Evolutionary conservation across 1,140 invertebrate species (phyloP), one percentile per base, ranked within the genome.

Genomic region (Ctenoplectra terminalis): DNA sequence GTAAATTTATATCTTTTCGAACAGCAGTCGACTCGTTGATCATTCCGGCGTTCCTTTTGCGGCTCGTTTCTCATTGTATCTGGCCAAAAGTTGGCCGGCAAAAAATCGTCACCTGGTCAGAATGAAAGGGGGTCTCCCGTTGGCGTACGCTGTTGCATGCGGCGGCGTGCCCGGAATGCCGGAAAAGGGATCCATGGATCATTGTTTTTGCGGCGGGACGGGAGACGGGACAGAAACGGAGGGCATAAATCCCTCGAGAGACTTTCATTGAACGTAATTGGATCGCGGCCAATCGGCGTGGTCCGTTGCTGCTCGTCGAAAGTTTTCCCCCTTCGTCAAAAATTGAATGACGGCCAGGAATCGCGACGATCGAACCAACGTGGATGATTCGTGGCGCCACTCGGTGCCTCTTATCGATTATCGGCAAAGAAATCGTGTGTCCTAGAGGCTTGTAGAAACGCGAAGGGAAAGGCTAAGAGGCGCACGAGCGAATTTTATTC

Each of bases 201-300:
- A 84, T 83, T 69, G 84, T 87, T 87, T 89, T 86, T 81, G 80
- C 71, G 58, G 23, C 26, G 34, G 54, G 52, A 73, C 29, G 76
- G 48, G 72, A 81, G 74, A 78, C 54, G 79, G 60, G 72, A 60
- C 71, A 64, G 60, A 72, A 78, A 60, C 72, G 61, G 52, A 63
- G 66, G 69, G 79, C 75, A 90, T 90, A 88, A 90, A 89, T 90
- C 82, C 69, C 78, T 83, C 82, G 81, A 63, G 73, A 69, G 84
- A 84, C 88, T 90, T 88, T 89, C 89, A 84, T 90, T 85, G 72
- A 79, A 74, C 76, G 80, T 87, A 88, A 89, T 89, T 87, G 88
- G 87, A 88, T 85, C 83, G 83, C 34, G 67, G 82, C 85, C 88
- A 89, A 81, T 87, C 79, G 77, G 61, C 56, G 69, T 52, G 73